Evolutionary conservation across 1,140 invertebrate genomes (phyloP), one percentile per base, ranked within the genome.

Genomic region (Nylanderia fulva): DNA sequence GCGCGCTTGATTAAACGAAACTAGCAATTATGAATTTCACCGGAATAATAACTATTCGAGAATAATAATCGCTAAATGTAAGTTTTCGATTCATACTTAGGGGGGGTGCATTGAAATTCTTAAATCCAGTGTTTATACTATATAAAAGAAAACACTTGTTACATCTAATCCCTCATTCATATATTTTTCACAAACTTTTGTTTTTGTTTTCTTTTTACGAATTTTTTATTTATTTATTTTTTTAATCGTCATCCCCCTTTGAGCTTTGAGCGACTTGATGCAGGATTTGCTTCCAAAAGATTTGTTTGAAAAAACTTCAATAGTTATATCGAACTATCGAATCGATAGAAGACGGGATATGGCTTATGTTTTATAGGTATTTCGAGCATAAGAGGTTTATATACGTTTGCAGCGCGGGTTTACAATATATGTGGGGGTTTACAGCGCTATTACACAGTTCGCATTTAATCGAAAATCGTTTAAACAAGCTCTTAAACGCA

Each of bases 161-260:
- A 15, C 9, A n/a, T 61, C 18, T 11, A 63, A 45, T 24, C 4
- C 7, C 8, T 75, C 39, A 39, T 39, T 60, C 27, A 29, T 58
- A 33, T 5, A 21, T 4, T 71, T 54, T 54, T 36, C 18, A n/a
- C n/a, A 13, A 36, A 27, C 33, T 33, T 33, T 33, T 56, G 21
- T 48, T 18, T 21, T 3, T n/a, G n/a, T n/a, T n/a, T n/a, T n/a
- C n/a, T n/a, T 29, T 54, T 24, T 15, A 27, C 2, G 11, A 72
- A 21, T 72, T 72, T 58, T 33, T 33, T 33, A 1, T 33, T 27
- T 74, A 21, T 72, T 72, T 58, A n/a, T 33, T 33, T 33, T 33
- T 27, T 74, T 60, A 39, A 58, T 36, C 13, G 11, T 36, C 3
- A 24, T n/a, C n/a, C 4, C 1, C 9, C 33, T 58, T 58, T 36